These are phyloP conservation scores for Noctilio leporinus DNA, from an alignment of 2,113 vertebrate species.

Conservation along the genomic window DNA sequence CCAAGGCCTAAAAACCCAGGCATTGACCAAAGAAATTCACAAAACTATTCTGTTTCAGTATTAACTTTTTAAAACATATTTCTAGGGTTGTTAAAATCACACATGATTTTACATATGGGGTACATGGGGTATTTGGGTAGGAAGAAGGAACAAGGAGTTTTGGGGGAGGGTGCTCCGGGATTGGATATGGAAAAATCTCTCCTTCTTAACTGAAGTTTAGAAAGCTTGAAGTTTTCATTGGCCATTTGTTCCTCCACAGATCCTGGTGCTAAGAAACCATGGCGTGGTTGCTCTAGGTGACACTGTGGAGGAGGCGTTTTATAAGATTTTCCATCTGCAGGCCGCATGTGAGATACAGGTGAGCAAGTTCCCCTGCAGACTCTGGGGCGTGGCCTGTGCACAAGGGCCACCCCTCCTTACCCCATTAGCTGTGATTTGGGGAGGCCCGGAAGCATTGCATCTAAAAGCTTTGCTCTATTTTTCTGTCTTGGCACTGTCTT, in stretches of 20 bases:
- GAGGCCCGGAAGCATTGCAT: neutral
- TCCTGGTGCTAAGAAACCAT: conserved; percentile 95
- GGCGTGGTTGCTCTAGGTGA: conserved; percentile 94
- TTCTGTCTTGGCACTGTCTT: neutral
- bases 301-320: conserved; percentile 95
- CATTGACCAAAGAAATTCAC: neutral
- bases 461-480: neutral
- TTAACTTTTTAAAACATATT: neutral
- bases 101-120: neutral
- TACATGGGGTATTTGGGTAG: neutral
- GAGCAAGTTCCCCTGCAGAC: neutral
- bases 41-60: neutral
- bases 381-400: neutral
- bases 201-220: neutral
- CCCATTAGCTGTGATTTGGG: neutral
- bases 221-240: neutral
- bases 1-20: neutral
- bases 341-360: conserved; percentile 97
- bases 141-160: neutral
- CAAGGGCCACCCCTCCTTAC: neutral
- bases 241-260: conserved; percentile 74
- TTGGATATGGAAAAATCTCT: neutral
- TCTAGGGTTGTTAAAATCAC: neutral
- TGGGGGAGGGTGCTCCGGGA: too few relatives aligned
- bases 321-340: conserved; percentile 94